These are phyloP conservation scores for Bolborhynchus lineola DNA, from an alignment of 2,113 vertebrate species.

Conservation along the genomic window DNA sequence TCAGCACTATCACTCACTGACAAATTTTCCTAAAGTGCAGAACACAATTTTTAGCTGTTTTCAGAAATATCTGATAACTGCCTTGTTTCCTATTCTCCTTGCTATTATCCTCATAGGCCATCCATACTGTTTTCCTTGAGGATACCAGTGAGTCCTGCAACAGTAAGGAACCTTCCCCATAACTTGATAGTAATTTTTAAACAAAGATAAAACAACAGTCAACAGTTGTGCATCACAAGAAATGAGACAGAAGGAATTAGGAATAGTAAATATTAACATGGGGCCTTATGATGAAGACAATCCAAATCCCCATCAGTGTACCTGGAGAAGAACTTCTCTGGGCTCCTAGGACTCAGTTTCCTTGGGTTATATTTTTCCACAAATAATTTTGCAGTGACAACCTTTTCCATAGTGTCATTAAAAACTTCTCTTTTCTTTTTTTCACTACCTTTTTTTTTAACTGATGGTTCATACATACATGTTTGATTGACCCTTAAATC, in stretches of 20 bases:
- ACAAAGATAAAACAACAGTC: background rate
- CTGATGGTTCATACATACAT: background rate
- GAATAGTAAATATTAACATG: background rate
- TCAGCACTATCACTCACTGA: background rate
- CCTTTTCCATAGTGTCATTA: background rate
- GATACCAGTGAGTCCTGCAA: background rate
- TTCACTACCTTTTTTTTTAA: background rate
- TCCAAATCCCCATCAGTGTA: background rate
- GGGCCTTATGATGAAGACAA: background rate
- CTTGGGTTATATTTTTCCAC: background rate
- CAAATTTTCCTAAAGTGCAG: background rate
- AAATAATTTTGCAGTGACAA: background rate
- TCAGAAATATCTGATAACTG: background rate
- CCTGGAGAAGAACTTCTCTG: background rate
- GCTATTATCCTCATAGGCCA: background rate
- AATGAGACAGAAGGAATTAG: background rate
- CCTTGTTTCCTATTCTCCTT: background rate
- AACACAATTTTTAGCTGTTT: background rate
- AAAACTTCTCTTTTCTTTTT: background rate
- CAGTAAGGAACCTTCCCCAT: background rate
- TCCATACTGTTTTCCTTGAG: background rate
- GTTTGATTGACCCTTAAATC: background rate
- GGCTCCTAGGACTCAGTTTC: background rate
- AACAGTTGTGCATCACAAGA: background rate
- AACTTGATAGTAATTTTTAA: background rate